Evolutionary conservation across 2,888 invertebrate genomes (phyloP), one percentile per base, ranked within the genome.

Genomic region (Aporophyla nigra): DNA sequence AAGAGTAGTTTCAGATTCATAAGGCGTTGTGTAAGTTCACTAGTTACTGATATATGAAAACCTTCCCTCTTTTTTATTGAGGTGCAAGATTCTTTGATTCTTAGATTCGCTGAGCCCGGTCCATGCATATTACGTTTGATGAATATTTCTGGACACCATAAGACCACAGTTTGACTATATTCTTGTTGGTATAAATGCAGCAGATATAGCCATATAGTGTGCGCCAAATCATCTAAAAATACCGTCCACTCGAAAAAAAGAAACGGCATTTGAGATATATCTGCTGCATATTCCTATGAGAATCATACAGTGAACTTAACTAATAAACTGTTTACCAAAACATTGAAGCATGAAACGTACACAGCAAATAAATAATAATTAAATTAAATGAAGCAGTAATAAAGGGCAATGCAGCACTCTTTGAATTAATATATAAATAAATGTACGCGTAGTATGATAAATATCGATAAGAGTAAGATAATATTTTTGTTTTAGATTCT

Each of bases 391-490:
- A 5, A 76, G 2, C 1, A 49, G 4, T 56, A 5, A 4, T 9
- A 10, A 43, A 58, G 51, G 51, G 43, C 40, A 24, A 1, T 53
- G 43, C 56, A 77, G 40, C 14, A 27, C 12, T 51, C 14, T 46
- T n/a, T 6, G 7, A 27, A 2, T 43, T 21, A 58, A 51, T 46
- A 56, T 79, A 33, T 14, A 58, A 53, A 67, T 67, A 63, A 21
- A n/a, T 1, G 43, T 3, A 46, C 10, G 53, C 33, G 71, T 40
- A 40, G 54, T 24, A 40, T 16, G 53, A 53, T 27, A 46, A 24
- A 53, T 51, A 27, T 49, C 46, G 40, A 73, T 73, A 73, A 49
- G 72, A 79, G 19, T 7, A 43, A 68, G 27, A 16, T 40, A 51
- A 19, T 5, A 54, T 4, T n/a, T 5, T 3, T 54, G 19, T 27